Conservation (phyloP, 2,113 vertebrate species). For the Rhadina sibilatrix region DNA sequence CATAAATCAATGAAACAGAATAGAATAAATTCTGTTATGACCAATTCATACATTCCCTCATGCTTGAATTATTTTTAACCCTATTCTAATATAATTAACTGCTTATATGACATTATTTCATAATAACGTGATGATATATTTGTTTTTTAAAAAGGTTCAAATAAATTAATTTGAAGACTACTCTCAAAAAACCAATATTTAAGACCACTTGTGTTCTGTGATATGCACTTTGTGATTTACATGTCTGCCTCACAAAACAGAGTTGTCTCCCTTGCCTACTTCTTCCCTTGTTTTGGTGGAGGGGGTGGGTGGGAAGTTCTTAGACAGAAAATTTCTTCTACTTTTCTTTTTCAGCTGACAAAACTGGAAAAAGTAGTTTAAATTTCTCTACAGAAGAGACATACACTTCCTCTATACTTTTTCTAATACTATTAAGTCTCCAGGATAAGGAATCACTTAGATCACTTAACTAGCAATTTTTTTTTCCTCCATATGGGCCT, state of each 20-base stretch:
- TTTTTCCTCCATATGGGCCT: background rate
- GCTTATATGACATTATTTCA: background rate
- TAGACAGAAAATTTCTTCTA: background rate
- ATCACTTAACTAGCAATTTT: background rate
- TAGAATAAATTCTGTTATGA: background rate
- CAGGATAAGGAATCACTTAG: background rate
- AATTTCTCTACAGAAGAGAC: background rate
- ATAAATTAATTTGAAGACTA: background rate
- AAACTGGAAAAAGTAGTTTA: background rate
- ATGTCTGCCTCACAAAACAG: background rate
- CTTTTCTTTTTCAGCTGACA: background rate
- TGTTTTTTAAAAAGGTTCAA: background rate
- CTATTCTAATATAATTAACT: background rate
- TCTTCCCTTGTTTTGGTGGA: background rate
- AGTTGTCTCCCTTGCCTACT: background rate
- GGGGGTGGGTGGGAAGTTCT: fast-evolving
- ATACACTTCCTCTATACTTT: background rate
- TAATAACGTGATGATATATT: background rate
- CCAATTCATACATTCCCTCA: background rate
- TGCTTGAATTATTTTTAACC: background rate
- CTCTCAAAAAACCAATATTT: background rate
- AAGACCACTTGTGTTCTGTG: background rate
- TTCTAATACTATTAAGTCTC: background rate
- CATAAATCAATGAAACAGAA: background rate
- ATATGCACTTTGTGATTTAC: background rate